Evolutionary conservation across 2,888 invertebrate genomes (phyloP).

Genomic region (Hirtodrosophila histrioides): DNA sequence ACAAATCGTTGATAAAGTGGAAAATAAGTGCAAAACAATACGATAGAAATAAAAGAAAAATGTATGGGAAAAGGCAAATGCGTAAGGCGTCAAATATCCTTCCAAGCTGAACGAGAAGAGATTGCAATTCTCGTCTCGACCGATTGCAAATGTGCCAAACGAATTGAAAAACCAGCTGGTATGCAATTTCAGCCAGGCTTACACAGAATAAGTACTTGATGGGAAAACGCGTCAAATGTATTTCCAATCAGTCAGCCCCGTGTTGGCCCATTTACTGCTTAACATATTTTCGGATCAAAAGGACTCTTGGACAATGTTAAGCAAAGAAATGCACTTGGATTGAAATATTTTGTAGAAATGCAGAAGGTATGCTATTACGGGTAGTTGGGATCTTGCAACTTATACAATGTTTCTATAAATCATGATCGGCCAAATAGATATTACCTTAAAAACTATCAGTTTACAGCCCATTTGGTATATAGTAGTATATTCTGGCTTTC

Average conservation of each 20-base stretch:
- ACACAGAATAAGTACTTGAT: not conserved
- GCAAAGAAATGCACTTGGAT: constrained; percentile 53
- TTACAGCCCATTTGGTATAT: no score
- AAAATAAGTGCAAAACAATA: constrained; percentile 64
- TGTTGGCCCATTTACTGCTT: no score
- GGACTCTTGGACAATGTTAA: not conserved
- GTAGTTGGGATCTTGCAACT: no score
- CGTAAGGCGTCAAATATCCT: constrained; percentile 9
- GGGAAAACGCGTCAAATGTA: no score
- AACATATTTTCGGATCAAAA: not conserved
- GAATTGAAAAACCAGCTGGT: not conserved
- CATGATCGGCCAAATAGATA: no score
- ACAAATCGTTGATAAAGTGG: constrained; percentile 77
- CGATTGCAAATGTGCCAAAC: not conserved
- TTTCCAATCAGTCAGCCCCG: no score
- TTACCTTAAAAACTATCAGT: no score
- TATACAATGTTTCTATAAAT: no score
- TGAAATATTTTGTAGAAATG: no score
- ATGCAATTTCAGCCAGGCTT: not conserved
- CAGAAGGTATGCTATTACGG: no score
- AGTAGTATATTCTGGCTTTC: no score
- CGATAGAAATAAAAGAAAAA: not conserved
- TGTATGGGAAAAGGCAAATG: constrained; percentile 1
- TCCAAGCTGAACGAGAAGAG: not conserved
- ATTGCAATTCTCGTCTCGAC: constrained; percentile 1